Evolutionary conservation across 2,113 vertebrate species (phyloP), one percentile per base, ranked within the genome.

Genomic region (Mungos mungo): DNA sequence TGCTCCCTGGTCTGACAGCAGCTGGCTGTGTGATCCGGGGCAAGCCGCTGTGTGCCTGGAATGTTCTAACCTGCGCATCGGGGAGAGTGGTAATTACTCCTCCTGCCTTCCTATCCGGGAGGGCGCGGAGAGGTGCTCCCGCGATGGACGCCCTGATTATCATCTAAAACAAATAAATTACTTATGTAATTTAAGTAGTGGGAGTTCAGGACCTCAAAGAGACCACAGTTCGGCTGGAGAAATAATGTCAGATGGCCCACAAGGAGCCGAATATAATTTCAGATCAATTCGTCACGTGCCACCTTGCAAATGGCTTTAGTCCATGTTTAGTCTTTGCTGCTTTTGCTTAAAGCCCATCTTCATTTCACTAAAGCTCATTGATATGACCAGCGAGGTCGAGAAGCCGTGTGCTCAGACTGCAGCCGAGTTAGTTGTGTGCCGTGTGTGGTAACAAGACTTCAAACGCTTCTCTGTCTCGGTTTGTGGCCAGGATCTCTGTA

Each of bases 141-240:
- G 12, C 27, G 76, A 94, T 54, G 69, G 88, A 83, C 76, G 74
- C 65, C 57, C 54, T 47, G 79, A 72, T 92, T 80, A 95, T 88
- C 95, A n/a, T 80, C 80, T 83, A 84, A 93, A 96, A 69, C 89
- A 88, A 90, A 66, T 6, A 27, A 63, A 38, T 45, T 52, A 15
- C 74, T 71, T 15, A 69, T 82, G 65, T 74, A 65, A 52, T 15
- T 47, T 47, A 47, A 7, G 2, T 65, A 33, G 29, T 35, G 65
- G 16, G 60, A 60, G 18, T 7, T 3, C 3, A 1, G 38, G 54
- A 38, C 57, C 81, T 93, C 79, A 71, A 19, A 93, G 88, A 31
- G 13, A 25, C 38, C 38, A 0, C 3, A 23, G 54, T 83, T 90
- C 50, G 12, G 5, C 19, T 68, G n/a, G 65, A 54, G 12, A 27